phyloP scores from a whole-genome alignment of 2,113 vertebrate species.

The Brachypodius melanocephalos region DNA sequence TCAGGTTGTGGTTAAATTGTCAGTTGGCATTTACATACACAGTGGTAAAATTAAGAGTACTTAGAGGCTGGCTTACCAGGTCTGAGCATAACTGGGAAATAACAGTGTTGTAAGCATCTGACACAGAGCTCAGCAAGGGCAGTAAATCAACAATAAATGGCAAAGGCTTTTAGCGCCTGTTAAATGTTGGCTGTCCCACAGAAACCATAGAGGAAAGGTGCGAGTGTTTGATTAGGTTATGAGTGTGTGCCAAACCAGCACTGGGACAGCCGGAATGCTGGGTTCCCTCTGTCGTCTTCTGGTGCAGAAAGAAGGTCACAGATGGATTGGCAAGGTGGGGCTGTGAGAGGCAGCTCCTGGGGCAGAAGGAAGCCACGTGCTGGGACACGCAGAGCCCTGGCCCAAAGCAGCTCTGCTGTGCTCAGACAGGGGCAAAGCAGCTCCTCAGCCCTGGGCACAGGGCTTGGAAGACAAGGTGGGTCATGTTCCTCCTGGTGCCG shows the following conservation, averaged over 20 bases:
- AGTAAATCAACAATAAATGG: not conserved
- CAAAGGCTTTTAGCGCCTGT: not conserved
- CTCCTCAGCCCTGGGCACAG: accelerated
- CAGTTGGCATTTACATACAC: not conserved
- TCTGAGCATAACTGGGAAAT: not conserved
- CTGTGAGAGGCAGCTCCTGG: not conserved
- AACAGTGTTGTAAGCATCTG: not conserved
- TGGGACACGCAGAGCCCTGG: accelerated
- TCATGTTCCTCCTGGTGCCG: accelerated
- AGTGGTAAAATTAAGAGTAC: not conserved
- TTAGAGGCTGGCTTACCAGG: not conserved
- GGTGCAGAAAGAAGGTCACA: not conserved
- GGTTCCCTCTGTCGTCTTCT: not conserved
- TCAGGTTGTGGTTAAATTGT: not conserved
- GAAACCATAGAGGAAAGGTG: not conserved
- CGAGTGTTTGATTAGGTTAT: not conserved
- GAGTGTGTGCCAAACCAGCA: not conserved
- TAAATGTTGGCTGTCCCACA: not conserved
- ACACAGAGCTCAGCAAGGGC: not conserved
- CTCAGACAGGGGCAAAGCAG: not conserved
- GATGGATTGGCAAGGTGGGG: not conserved
- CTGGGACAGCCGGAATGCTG: not conserved
- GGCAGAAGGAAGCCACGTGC: accelerated
- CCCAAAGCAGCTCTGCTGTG: not conserved
- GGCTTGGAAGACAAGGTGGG: not conserved